A percentile compares a stretch with the other conserved stretches of the same genome.
phyloP scores from a whole-genome alignment of 2,113 vertebrate species.

The Aegithalos caudatus region DNA sequence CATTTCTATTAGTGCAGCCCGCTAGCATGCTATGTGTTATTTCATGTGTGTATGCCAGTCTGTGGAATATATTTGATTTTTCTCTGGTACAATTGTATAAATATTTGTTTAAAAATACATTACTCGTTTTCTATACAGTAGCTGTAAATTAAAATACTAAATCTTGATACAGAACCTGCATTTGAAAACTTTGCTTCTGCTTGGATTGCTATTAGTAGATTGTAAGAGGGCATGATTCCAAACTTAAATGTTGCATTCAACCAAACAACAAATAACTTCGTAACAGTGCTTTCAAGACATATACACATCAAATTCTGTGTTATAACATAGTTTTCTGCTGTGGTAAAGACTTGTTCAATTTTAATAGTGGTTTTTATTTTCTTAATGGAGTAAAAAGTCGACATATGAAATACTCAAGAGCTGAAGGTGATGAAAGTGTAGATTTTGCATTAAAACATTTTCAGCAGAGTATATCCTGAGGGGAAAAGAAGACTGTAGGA shows the following conservation, averaged over 20 bases:
- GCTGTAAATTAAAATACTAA: neutral
- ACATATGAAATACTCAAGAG: neutral
- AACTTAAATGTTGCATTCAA: constrained; percentile 2
- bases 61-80: neutral
- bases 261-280: neutral
- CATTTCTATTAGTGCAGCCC: neutral
- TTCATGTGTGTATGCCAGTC: neutral
- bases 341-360: constrained; percentile 14
- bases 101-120: neutral
- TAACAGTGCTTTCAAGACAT: constrained; percentile 16
- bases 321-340: neutral
- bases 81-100: neutral
- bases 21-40: neutral
- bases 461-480: neutral
- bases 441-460: constrained; percentile 13
- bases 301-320: neutral
- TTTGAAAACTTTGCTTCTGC: neutral
- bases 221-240: neutral
- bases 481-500: constrained; percentile 1
- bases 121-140: neutral
- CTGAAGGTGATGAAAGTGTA: neutral
- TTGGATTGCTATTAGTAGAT: constrained; percentile 6
- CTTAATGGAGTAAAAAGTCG: neutral
- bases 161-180: neutral
- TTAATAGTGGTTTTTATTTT: constrained; percentile 13